These are phyloP conservation scores for Mixornis gularis DNA, from an alignment of 2,113 vertebrate genomes.

Conservation along the genomic window DNA sequence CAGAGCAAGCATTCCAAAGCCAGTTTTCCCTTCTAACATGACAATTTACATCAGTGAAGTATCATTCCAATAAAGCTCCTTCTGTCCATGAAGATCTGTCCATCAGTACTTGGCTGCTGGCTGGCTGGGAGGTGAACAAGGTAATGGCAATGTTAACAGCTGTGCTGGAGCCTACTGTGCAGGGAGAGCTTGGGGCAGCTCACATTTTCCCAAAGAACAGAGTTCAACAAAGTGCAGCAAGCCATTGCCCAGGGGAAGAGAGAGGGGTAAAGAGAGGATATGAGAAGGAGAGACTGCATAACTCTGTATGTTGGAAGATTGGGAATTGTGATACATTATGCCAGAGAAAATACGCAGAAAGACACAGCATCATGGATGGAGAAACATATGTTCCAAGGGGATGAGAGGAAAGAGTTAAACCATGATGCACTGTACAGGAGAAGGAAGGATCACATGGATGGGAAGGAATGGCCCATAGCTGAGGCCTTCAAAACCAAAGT, in stretches of 20 bases:
- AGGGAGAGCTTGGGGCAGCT: background rate
- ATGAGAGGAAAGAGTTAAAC: background rate
- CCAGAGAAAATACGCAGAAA: background rate
- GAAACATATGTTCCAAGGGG: background rate
- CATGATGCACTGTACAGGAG: background rate
- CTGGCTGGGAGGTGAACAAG: background rate
- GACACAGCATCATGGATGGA: accelerated
- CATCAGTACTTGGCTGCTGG: background rate
- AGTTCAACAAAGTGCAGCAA: background rate
- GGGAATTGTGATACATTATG: background rate
- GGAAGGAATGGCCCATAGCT: background rate
- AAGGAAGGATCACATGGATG: background rate
- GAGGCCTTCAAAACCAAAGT: background rate
- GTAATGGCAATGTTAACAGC: background rate
- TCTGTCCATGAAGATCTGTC: background rate
- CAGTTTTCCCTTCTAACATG: background rate
- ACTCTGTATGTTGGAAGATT: background rate
- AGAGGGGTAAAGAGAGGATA: background rate
- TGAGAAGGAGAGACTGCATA: background rate
- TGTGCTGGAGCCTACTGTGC: background rate
- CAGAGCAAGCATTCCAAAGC: background rate
- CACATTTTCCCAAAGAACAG: background rate
- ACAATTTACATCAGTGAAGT: background rate
- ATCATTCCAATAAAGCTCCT: background rate
- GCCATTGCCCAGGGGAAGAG: background rate